Base-by-base conservation (phyloP, 2,113 vertebrate genomes). In the Melanerpes formicivorus region DNA sequence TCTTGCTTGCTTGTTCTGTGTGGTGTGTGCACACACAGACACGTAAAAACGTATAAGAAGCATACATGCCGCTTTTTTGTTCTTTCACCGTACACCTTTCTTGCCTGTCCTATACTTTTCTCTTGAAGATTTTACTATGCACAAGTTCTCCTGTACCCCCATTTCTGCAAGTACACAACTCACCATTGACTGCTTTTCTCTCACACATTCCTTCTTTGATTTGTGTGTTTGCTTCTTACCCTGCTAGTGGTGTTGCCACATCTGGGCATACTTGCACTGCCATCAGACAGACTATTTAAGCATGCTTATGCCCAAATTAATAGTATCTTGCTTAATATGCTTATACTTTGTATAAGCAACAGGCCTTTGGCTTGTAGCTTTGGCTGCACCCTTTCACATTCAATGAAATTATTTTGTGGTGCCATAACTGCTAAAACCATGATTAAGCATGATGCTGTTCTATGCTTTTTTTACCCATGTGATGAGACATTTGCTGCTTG, bases 1-100 rank as follows among this genome's bases (percentile, higher is more conserved):
- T 34, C 26, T 77, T 59, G 8, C 79, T 66, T 86, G 21, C 26
- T 84, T 74, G 13, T 44, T 69, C 27, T 40, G 4, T 72, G 17
- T 29, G 29, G 3, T 42, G 3, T 27, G 52, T 9, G 54, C 2
- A 84, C 14, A 58, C 14, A 29, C 27, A 52, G 50, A 44, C 7
- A 26, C 3, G 46, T 1, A 86, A 14, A 32, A 42, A 80, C 0
- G 1, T 14, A 12, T 48, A n/a, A 54, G 37, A 81, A 64, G 22
- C 3, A 13, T 1, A 6, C 22, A 52, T 13, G 2, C 8, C 4
- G 2, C 8, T 5, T 5, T 18, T 75, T 79, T 62, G 65, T 48
- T 1, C 0, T 77, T 84, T 50, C n/a, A 48, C 10, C 15, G 9
- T 44, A 23, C 8, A n/a, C 7, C 15, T 66, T 66, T 32, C 19